Evolutionary conservation across 2,113 vertebrate species (phyloP).

Genomic region (Upupa epops): DNA sequence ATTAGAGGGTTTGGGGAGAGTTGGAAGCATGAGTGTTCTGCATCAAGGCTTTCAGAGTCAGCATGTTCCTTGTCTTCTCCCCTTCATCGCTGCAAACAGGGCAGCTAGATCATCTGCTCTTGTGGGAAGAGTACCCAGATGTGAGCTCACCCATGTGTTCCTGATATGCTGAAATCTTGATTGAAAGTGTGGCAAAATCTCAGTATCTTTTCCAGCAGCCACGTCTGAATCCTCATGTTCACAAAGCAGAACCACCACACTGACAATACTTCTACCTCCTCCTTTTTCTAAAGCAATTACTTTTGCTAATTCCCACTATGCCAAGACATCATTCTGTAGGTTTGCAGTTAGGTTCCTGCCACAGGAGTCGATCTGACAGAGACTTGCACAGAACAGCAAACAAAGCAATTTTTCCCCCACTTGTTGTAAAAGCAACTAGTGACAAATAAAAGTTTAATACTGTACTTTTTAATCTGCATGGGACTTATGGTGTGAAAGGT

Average conservation of each 20-base stretch:
- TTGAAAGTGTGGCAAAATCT: not conserved
- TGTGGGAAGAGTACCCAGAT: not conserved
- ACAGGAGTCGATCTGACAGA: not conserved
- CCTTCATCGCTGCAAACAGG: not conserved
- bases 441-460: too few relatives aligned
- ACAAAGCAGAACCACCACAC: rapidly evolving
- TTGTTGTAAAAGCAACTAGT: not conserved
- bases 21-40: not conserved
- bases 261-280: not conserved
- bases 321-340: not conserved
- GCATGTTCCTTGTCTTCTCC: not conserved
- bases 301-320: not conserved
- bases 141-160: rapidly evolving
- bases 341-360: not conserved
- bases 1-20: not conserved
- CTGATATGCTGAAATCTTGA: not conserved
- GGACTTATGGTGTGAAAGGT: not conserved
- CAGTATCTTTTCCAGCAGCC: not conserved
- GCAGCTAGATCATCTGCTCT: not conserved
- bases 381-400: not conserved
- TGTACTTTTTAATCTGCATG: not conserved
- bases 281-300: not conserved
- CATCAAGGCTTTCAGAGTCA: not conserved
- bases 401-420: not conserved
- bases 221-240: not conserved